Evolutionary conservation across 2,797 vertebrate genomes (phyloP).

Genomic region (Monodelphis domestica): DNA sequence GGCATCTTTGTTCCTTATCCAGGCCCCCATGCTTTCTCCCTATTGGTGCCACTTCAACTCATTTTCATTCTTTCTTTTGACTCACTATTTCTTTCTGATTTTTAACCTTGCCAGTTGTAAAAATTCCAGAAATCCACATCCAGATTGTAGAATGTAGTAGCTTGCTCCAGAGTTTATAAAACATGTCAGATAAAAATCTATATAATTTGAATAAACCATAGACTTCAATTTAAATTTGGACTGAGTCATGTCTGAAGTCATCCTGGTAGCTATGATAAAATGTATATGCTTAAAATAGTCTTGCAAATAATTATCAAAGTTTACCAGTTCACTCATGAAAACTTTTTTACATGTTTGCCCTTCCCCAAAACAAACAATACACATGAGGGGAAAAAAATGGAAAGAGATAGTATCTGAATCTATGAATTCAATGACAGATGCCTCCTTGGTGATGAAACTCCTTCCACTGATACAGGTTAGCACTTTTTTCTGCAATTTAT

Average conservation of each 20-base stretch:
- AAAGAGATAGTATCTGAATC: neutral
- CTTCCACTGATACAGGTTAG: neutral
- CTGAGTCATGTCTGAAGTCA: neutral
- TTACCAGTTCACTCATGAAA: neutral
- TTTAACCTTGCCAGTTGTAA: rapidly evolving
- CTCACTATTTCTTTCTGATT: neutral
- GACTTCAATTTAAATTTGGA: neutral
- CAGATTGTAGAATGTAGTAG: neutral
- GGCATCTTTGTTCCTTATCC: neutral
- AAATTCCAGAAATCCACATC: neutral
- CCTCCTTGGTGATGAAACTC: neutral
- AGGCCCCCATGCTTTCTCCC: neutral
- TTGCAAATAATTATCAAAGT: slow-evolving; percentile 3
- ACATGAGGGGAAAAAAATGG: neutral
- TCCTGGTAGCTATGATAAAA: neutral
- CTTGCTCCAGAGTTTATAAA: neutral
- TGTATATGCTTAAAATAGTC: neutral
- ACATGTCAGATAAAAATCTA: neutral
- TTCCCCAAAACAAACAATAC: neutral
- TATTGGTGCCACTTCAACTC: neutral
- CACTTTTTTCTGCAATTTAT: neutral
- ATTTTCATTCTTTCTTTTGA: neutral
- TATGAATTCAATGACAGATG: neutral
- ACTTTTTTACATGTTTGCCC: neutral
- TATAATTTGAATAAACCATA: neutral